Evolutionary conservation across 2,113 vertebrate species (phyloP).

Genomic region (Catagonus wagneri): DNA sequence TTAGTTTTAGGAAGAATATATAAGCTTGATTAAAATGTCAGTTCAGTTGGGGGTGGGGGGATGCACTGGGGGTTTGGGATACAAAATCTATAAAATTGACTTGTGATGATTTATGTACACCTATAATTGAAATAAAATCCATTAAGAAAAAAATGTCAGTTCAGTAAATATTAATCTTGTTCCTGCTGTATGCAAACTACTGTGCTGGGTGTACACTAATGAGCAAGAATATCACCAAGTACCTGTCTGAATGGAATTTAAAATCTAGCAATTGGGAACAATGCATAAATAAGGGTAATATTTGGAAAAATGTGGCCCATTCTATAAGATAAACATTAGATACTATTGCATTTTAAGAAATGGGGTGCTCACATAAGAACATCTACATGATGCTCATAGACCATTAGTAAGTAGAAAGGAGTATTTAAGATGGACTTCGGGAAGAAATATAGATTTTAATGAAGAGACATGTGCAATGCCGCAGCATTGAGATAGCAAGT

Average conservation of each 20-base stretch:
- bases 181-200: neutral
- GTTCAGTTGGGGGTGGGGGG: too few species aligned
- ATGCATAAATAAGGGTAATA: accelerated
- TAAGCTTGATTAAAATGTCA: neutral
- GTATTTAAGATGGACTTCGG: neutral
- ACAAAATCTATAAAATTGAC: too few species aligned
- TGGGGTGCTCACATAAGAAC: neutral
- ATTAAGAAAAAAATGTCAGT: neutral
- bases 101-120: too few species aligned
- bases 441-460: neutral
- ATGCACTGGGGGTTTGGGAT: too few species aligned
- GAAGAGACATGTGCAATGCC: too few species aligned
- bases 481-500: neutral
- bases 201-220: neutral
- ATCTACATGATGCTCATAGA: neutral
- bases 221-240: too few species aligned
- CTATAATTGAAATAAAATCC: too few species aligned
- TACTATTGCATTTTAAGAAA: neutral
- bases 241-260: neutral
- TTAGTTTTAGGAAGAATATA: neutral
- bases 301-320: neutral
- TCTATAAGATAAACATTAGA: neutral
- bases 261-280: neutral
- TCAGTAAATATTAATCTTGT: neutral
- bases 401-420: neutral